Evolutionary conservation across 2,797 vertebrate genomes (phyloP), one percentile per base, ranked within the genome.

Genomic region (Alfaro cultratus): DNA sequence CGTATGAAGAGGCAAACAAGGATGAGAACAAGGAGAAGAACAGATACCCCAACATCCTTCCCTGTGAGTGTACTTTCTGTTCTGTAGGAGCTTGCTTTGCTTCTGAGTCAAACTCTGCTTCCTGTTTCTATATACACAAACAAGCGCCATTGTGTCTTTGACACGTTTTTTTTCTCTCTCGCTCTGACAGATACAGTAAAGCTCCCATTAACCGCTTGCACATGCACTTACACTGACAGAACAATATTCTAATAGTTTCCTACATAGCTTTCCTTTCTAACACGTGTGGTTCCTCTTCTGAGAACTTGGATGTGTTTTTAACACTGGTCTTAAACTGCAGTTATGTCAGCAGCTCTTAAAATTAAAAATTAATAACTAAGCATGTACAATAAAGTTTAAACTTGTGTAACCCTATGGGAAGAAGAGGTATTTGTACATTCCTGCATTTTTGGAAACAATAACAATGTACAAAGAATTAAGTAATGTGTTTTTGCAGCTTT

Each of bases 1-100:
- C 95, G 0, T 98, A 97, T 49, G 98, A 98, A 87, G 96, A 97
- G 94, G 98, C 98, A 82, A 99, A 97, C 87, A 99, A 96, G 85
- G 98, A 99, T 51, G 97, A 97, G 83, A 99, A 99, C 96, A 97
- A 97, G 91, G 98, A 99, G 47, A 99, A 99, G 92, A 99, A 99
- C 96, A 95, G 98, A 97, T 99, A 99, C 45, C 98, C 98, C 62
- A 99, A 99, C 94, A 99, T 99, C 94, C 96, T 99, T 57, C 98
- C 98, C 1, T 99, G 98, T 99, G 94, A 97, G 97, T 93, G 2
- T 12, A 73, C 86, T 73, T 85, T 85, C 78, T 84, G 76, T 76
- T 88, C 64, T 78, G 29, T 41, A 77, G 80, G 15, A 84, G 26
- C 74, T 70, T 5, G 0, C 41, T 77, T 73, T 77, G 80, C 6